Conservation (phyloP, 2,797 vertebrate species). For the Cuniculus paca region DNA sequence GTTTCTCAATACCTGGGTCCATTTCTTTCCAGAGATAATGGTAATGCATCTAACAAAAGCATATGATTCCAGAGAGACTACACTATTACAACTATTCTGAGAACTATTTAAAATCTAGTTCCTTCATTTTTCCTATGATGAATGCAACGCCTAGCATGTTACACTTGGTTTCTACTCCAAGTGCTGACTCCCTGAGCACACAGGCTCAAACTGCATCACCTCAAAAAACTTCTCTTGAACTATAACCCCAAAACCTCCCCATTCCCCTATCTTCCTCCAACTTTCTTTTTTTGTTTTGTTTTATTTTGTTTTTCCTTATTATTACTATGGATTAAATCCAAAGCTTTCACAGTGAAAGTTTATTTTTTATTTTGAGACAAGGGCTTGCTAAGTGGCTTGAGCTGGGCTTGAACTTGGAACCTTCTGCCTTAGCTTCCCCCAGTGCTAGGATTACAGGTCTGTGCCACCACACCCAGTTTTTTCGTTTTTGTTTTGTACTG, state of each 20-base stretch:
- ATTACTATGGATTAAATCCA: not conserved
- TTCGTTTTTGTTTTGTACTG: no score
- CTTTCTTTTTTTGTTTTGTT: not conserved
- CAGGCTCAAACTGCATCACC: not conserved
- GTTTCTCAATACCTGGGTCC: conserved; percentile 23
- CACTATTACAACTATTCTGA: not conserved
- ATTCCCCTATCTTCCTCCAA: not conserved
- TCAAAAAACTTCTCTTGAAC: not conserved
- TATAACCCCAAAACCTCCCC: not conserved
- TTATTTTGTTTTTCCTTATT: not conserved
- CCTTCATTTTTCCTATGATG: not conserved
- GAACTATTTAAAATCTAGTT: conserved; percentile 43
- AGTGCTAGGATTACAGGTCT: not conserved
- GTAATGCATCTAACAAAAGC: not conserved
- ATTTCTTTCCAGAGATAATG: conserved; percentile 24
- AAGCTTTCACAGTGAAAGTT: not conserved
- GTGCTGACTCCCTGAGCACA: not conserved
- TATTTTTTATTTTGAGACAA: not conserved
- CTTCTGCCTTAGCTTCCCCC: not conserved
- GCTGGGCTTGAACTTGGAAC: not conserved
- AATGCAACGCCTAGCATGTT: not conserved
- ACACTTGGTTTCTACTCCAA: not conserved
- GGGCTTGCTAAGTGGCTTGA: not conserved
- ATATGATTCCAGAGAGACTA: not conserved
- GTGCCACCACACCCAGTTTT: not conserved